Conservation (phyloP, 2,797 vertebrate genomes). For the Manis crassicaudata region DNA sequence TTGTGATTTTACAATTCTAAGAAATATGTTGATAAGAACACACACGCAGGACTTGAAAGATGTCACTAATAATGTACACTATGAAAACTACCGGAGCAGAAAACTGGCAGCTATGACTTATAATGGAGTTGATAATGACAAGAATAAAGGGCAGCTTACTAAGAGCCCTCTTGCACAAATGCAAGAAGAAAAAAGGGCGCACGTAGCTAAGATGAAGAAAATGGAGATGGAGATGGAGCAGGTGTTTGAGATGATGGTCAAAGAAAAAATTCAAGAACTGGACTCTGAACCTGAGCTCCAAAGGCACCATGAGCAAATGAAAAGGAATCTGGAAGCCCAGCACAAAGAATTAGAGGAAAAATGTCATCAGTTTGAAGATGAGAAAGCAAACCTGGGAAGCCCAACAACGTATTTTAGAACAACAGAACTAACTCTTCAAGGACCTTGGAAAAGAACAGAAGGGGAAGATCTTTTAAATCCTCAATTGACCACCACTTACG, state of each 20-base stretch:
- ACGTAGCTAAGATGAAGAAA: conserved; percentile 98
- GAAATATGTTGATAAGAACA: conserved; percentile 87
- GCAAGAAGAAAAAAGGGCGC: conserved; percentile 98
- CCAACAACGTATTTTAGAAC: conserved; percentile 95
- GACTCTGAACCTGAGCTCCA: conserved; percentile 99
- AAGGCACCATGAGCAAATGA: conserved; percentile 98
- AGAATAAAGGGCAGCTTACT: conserved; percentile 96
- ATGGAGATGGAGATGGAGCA: conserved; percentile 99
- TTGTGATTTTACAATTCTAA: too few relatives aligned
- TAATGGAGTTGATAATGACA: conserved; percentile 98
- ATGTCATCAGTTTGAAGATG: conserved; percentile 96
- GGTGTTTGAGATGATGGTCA: conserved; percentile 99
- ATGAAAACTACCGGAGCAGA: conserved; percentile 99
- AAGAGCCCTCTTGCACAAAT: conserved; percentile 99
- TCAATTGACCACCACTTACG: conserved; percentile 87
- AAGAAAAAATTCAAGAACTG: conserved; percentile 99
- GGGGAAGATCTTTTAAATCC: conserved; percentile 98
- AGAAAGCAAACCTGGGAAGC: conserved; percentile 95
- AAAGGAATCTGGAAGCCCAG: conserved; percentile 98
- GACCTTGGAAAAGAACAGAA: conserved; percentile 99
- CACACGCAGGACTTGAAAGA: conserved; percentile 99
- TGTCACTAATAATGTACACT: conserved; percentile 99
- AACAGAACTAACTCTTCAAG: conserved; percentile 94
- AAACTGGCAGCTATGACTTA: conserved; percentile 99
- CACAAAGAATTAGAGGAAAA: conserved; percentile 98